Evolutionary conservation across 2,888 invertebrate species (phyloP), one percentile per base, ranked within the genome.

Genomic region (Euplagia quadripunctaria): DNA sequence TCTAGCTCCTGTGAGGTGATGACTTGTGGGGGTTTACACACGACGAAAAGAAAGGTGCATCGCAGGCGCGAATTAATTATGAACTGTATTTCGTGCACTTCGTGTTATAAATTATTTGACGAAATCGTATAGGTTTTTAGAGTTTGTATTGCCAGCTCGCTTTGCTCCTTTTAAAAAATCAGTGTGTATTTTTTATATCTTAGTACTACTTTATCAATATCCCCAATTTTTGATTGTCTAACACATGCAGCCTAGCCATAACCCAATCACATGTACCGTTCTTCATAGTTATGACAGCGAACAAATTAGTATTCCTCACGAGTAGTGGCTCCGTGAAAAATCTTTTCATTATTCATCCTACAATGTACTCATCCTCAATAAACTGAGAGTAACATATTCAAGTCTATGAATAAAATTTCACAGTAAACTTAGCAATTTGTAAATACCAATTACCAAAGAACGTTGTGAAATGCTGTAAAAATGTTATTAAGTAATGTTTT

Each of bases 261-360:
- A 69, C 65, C 65, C 69, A 69, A 69, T 83, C 82, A 79, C 79
- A 72, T 41, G 64, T 77, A 64, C 75, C 78, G 75, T 82, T 73
- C 79, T 71, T 81, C 77, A 77, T 65, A 75, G 79, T 73, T 82
- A 83, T 83, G 83, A 82, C 82, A 82, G 77, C 73, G 74, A 70
- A 78, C 75, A 63, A 77, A 77, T 82, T 82, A 82, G 83, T 83
- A 83, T 82, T 81, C 82, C 67, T 52, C 66, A 20, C 72, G 58
- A 61, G 74, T 43, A 64, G 71, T 61, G 52, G 55, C 74, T 68
- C 71, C 71, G 78, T 79, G 82, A 79, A 81, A 79, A 79, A 83
- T 81, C 74, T 81, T 81, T 72, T 72, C 46, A 66, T 68, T 69
- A 63, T 61, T 61, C 49, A 77, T 72, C 55, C 61, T 64, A 63